Base-by-base conservation (phyloP, 2,888 invertebrate genomes). In the Sinodicranocentrus sp. region DNA sequence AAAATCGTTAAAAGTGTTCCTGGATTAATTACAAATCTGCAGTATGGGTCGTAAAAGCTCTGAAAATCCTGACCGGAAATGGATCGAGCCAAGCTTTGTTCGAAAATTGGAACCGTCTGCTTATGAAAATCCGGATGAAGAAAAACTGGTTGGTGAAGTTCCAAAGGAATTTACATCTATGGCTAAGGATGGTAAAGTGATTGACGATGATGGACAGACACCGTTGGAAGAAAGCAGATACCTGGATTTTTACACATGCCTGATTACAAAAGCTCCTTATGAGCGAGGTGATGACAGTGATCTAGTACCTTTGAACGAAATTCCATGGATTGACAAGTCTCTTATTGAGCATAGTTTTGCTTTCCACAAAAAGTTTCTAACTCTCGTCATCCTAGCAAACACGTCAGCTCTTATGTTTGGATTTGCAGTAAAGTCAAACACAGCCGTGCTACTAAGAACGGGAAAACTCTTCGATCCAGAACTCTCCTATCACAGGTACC, bases 401-500 rank as follows among this genome's bases (percentile, higher is more conserved):
- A 80, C 86, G 0, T 72, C 65, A 5, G 83, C 85, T 19, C 76
- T 87, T 0, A 83, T 85, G 80, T 84, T 71, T 72, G 87, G 86
- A 10, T 87, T 85, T 28, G 67, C 82, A 0, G 73, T 87, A 0
- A 85, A 85, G 48, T 70, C 84, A n/a, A 83, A 85, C 21, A 77
- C 86, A 1, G 68, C 82, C 0, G 86, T 87, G 1, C 33, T 87
- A 0, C 43, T 89, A 6, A 73, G 82, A 52, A 91, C 91, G 0
- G 88, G 89, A 15, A 87, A 89, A 33, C 90, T 91, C 0, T 87
- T 89, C 71, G 89, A 89, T 21, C 89, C 90, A 10, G 77, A 76
- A 28, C 89, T 89, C 67, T 86, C 90, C 0, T 89, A 90, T 57
- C 84, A 85, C 17, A 85, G 91, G 43, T 91, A 91, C 84, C 23